Evolutionary conservation across 2,797 vertebrate species (phyloP), one percentile per base, ranked within the genome.

Genomic region (Sebastes ruberrimus): DNA sequence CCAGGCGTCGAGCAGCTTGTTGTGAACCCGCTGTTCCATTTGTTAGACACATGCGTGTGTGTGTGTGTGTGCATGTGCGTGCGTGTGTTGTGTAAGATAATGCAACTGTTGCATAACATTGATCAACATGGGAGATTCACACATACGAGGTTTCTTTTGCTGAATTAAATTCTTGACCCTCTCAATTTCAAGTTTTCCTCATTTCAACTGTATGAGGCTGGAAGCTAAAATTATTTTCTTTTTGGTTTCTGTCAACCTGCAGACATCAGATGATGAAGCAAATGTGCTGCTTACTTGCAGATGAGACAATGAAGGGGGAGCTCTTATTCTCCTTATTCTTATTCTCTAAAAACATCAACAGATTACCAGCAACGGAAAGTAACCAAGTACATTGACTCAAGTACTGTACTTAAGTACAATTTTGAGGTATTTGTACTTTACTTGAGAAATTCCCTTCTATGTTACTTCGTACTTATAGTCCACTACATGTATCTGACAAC

Each of bases 1-100:
- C 72, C 85, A 86, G 71, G 78, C 74, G 76, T 22, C 75, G 20
- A 60, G 62, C 55, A 67, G 53, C 70, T 71, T 78, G 52, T 92
- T 92, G 74, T 86, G 85, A 86, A 92, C 38, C 8, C 30, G 25
- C 38, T 81, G 78, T 81, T 83, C 78, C 65, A 38, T 83, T 83
- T 65, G 73, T 69, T 71, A 61, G 13, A 63, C 63, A 59, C n/a
- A 53, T 77, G 62, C 35, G 42, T 61, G 59, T 28, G 52, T 46
- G 52, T 52, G 16, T 59, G 16, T 59, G 35, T 59, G 18, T 59
- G 35, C 59, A 59, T 75, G 63, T 22, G 61, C 23, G 23, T 67
- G 25, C 7, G 35, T 74, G 20, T 64, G 65, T 75, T 82, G 70
- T 63, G 74, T 73, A 62, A 82, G 23, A 56, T 30, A 60, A 55